Evolutionary conservation across 1,140 invertebrate genomes (phyloP).

Genomic region (Apis florea): DNA sequence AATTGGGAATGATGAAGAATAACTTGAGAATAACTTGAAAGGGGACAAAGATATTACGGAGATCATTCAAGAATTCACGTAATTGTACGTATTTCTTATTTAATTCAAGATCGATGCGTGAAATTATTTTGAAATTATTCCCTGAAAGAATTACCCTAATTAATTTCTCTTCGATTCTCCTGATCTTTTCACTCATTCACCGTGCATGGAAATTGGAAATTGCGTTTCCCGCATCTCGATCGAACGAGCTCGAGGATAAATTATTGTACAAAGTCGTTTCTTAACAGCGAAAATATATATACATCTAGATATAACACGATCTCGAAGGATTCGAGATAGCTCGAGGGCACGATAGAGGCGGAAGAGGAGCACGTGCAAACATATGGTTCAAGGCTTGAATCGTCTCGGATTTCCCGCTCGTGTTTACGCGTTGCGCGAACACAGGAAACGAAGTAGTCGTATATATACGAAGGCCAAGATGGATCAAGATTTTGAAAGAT

Average conservation of each 20-base stretch:
- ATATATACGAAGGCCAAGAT: no score
- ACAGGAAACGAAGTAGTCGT: not conserved
- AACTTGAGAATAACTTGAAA: no score
- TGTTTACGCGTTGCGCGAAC: not conserved
- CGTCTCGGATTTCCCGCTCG: not conserved
- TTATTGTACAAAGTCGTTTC: no score
- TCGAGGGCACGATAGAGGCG: not conserved
- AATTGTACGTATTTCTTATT: no score
- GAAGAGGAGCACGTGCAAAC: not conserved
- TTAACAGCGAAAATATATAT: not conserved
- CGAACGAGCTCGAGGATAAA: slow-evolving; percentile 2
- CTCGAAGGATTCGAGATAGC: not conserved
- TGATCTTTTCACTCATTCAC: not conserved
- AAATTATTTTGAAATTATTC: no score
- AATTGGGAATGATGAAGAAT: no score
- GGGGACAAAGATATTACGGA: no score
- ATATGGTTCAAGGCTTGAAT: not conserved
- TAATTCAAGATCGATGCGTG: no score
- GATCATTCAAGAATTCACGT: no score
- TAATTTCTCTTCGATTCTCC: not conserved
- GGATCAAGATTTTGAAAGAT: not conserved
- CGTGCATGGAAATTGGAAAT: not conserved
- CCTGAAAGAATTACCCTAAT: no score
- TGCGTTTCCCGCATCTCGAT: slow-evolving; percentile 18
- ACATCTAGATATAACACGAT: slow-evolving; percentile 5